Base-by-base conservation (phyloP, 1,140 invertebrate genomes). In the Calliphora vicina region DNA sequence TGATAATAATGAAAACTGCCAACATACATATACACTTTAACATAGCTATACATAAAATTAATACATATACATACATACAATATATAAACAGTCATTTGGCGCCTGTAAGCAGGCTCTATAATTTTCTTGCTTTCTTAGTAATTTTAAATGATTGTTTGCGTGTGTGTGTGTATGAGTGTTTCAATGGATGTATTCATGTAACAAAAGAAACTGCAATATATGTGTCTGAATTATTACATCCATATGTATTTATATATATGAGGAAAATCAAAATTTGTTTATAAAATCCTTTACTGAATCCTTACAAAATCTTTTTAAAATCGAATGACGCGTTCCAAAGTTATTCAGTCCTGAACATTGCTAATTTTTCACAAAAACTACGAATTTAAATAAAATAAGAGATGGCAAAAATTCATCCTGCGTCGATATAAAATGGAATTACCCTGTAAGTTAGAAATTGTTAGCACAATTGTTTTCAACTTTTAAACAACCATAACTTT, bases 1-100 rank as follows among this genome's bases (percentile, higher is more conserved):
- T 78, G 74, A 78, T 78, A 78, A 78, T 78, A 78, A 78, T 43
- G 74, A 45, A 78, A 45, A 25, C 74, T 45, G 67, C 23, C 67
- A 72, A 23, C 74, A 43, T 43, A 43, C 17, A 15, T 17, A 35
- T 35, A 74, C 27, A 74, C 12, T 4, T 13, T 0, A 29, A 29
- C 8, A 29, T 29, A 29, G 29, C 2, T 29, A 29, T 15, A 1
- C 45, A 57, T 57, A 57, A 29, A 29, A 50, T 12, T 23, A 61
- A 61, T 20, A 61, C 9, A 61, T 15, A 61, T 15, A 61, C 57
- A 61, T 15, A 61, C 20, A 61, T 61, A 61, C 20, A 23, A 67
- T 67, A 4, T n/a, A 17, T 2, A 17, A 35, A 35, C 6, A 35
- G 15, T 2, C 17, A n/a, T 57, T 57, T 57, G 35, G 50, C 50